Conservation (phyloP, 2,797 vertebrate genomes). For the Pangasius macronema region DNA sequence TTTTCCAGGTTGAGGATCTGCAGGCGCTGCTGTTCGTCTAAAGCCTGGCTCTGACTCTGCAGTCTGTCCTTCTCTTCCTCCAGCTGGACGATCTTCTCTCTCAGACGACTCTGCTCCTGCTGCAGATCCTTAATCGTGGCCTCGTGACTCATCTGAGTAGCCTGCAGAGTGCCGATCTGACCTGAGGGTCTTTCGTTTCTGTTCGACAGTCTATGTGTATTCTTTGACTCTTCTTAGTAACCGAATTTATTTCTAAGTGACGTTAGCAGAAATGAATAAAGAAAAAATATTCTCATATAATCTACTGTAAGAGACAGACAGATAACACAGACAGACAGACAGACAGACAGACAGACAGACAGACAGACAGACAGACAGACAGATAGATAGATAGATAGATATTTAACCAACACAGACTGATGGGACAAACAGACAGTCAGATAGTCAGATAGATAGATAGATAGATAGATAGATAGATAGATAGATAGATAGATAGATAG, state of each 20-base stretch:
- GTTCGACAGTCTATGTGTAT: no score
- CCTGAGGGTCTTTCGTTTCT: no score
- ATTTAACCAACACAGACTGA: no score
- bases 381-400: background rate
- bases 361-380: background rate
- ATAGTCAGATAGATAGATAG: background rate
- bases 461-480: background rate
- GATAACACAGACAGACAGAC: background rate
- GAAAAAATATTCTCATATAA: background rate
- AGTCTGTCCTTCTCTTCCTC: slow-evolving; percentile 90
- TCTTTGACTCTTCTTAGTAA: no score
- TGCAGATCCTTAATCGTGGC: slow-evolving; percentile 94
- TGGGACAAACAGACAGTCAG: background rate
- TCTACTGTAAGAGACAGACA: background rate
- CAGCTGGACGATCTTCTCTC: slow-evolving; percentile 86
- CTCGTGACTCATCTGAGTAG: slow-evolving; percentile 95
- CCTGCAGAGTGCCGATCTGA: slow-evolving; percentile 96
- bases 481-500: background rate
- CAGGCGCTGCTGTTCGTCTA: slow-evolving; percentile 89
- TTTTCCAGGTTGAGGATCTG: slow-evolving; percentile 90
- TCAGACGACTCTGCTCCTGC: slow-evolving; percentile 88
- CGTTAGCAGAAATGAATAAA: background rate
- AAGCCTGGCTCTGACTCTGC: slow-evolving; percentile 87
- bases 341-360: background rate
- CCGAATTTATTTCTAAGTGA: no score